phyloP scores from a whole-genome alignment of 2,113 vertebrate species.

The Ia io region DNA sequence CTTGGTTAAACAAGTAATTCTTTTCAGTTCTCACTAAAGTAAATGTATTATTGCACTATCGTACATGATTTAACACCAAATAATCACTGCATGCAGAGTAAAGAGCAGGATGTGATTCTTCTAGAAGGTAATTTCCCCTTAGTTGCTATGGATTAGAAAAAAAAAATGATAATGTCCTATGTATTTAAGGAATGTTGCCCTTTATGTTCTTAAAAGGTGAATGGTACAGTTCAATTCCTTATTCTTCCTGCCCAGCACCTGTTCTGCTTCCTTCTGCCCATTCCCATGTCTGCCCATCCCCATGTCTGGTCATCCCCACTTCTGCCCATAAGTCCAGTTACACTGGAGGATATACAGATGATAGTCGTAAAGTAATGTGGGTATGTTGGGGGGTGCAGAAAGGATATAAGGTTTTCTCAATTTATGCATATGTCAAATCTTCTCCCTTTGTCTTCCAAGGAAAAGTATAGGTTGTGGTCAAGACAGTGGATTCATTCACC shows the following conservation, averaged over 20 bases:
- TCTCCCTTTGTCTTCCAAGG: background rate
- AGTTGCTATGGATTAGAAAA: background rate
- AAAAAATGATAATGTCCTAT: background rate
- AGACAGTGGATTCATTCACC: background rate
- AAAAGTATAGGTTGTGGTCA: background rate
- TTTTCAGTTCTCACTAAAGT: conserved; percentile 38
- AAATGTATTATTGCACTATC: conserved; percentile 30
- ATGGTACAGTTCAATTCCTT: background rate
- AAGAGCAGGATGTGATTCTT: background rate
- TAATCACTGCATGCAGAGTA: background rate
- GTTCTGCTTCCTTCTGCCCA: no score
- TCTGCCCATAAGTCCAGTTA: background rate
- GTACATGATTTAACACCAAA: conserved; percentile 56
- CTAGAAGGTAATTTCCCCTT: background rate
- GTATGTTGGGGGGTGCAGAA: background rate
- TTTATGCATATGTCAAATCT: background rate
- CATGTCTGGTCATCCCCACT: no score
- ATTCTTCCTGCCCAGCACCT: accelerated
- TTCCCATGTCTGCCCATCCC: accelerated
- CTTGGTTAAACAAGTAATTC: conserved; percentile 62
- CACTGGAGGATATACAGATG: no score
- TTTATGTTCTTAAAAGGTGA: background rate
- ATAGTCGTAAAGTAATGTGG: background rate
- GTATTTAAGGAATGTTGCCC: background rate
- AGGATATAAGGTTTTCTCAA: background rate